phyloP scores from a whole-genome alignment of 2,113 vertebrate species.

The Brienomyrus longianalis region DNA sequence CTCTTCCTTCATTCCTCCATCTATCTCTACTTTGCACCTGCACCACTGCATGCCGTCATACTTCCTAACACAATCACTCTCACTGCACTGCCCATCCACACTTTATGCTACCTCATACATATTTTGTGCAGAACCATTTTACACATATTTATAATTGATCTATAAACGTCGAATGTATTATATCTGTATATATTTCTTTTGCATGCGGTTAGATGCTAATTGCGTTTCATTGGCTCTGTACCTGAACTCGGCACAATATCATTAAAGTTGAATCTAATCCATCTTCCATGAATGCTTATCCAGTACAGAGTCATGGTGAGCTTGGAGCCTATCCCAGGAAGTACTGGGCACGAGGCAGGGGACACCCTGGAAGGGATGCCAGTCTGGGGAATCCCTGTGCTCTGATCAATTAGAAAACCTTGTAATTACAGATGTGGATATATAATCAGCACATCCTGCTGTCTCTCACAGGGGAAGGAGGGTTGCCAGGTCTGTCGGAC shows the following conservation, averaged over 20 bases:
- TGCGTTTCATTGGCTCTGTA: background rate
- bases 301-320: background rate
- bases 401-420: background rate
- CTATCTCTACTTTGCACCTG: background rate
- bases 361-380: background rate
- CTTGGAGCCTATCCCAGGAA: background rate
- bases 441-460: background rate
- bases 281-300: background rate
- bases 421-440: background rate
- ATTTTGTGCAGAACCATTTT: background rate
- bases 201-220: background rate
- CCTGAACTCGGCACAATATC: background rate
- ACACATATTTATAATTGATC: background rate
- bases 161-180: background rate
- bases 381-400: background rate
- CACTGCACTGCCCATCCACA: background rate
- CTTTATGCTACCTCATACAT: background rate
- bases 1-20: background rate
- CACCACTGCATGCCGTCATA: background rate
- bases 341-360: background rate
- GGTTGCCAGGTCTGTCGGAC: background rate
- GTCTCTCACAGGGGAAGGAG: background rate
- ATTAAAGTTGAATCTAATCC: background rate
- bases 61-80: background rate
- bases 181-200: background rate